phyloP scores from a whole-genome alignment of 2,888 invertebrate genomes.

The Zeuzera pyrina region DNA sequence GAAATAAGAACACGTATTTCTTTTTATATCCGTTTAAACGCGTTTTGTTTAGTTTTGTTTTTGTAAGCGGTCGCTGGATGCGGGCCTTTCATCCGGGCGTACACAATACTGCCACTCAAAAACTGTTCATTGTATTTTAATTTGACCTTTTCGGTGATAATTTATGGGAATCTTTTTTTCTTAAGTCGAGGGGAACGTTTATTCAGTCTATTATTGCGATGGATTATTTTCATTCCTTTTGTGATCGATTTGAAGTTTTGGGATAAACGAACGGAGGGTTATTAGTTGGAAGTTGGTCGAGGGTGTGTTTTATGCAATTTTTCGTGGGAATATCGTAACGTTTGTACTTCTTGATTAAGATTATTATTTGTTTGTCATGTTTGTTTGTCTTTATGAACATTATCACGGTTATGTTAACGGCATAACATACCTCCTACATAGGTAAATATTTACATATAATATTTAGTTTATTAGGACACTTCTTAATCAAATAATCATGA shows the following conservation, averaged over 20 bases:
- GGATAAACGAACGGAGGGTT: conserved; percentile 25
- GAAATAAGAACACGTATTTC: conserved; percentile 69
- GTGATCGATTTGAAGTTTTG: conserved; percentile 43
- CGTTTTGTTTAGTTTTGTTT: conserved; percentile 72
- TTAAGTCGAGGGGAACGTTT: conserved; percentile 49
- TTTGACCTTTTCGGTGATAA: conserved; percentile 73
- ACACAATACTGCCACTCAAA: conserved; percentile 72
- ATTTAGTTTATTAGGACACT: too few relatives aligned
- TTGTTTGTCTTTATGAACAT: too few relatives aligned
- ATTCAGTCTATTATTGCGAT: conserved; percentile 62
- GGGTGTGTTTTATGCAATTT: conserved; percentile 1
- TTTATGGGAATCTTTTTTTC: conserved; percentile 60
- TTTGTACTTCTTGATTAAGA: too few relatives aligned
- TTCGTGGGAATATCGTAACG: too few relatives aligned
- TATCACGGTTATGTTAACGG: too few relatives aligned
- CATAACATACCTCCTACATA: too few relatives aligned
- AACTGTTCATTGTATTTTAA: conserved; percentile 73
- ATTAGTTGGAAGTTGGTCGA: conserved; percentile 7
- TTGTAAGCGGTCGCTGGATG: conserved; percentile 57
- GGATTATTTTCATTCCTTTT: conserved; percentile 58
- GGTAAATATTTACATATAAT: too few relatives aligned
- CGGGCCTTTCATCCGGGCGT: conserved; percentile 67
- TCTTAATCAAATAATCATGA: too few relatives aligned
- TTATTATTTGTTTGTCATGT: too few relatives aligned
- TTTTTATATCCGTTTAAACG: conserved; percentile 71